Base-by-base conservation (phyloP, 2,113 vertebrate genomes). In the Ctenodactylus gundi region DNA sequence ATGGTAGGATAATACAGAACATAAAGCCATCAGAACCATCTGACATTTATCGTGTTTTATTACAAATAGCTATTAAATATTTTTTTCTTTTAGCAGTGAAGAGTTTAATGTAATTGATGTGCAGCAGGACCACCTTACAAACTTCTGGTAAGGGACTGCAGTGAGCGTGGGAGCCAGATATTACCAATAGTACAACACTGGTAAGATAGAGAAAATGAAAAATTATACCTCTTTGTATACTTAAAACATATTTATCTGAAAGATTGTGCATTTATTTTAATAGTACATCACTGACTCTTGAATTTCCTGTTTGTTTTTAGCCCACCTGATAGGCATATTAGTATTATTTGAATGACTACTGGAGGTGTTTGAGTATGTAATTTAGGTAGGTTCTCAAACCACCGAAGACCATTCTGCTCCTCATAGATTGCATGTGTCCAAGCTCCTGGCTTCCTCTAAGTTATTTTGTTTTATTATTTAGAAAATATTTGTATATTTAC, bases 391-490 rank as follows among this genome's bases (percentile, higher is more conserved):
- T 88, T 67, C 62, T 88, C 65, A 70, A 23, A 85, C 53, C 27
- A 64, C 1, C 34, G n/a, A 95, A 60, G 65, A 68, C 10, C 55
- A 83, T 93, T 85, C n/a, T 76, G 7, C 34, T 76, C 7, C 6
- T 75, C 25, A 60, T 55, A 23, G 25, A 58, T 65, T 72, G 49
- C 85, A 51, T 57, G 31, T 10, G 5, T 84, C 57, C 39, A 87
- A 77, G 14, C 21, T 77, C 27, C 49, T 90, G 68, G 31, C 41
- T 15, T 75, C 36, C 34, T 87, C 31, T 65, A 82, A 46, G 68
- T 27, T 78, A 41, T 57, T 67, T 91, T 95, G 9, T 70, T 93
- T 93, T 73, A 87, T 78, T 88, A 81, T 81, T 49, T 80, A 36
- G 27, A 57, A 76, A 91, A 70, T 85, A 85, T 65, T 10, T 53